Evolutionary conservation across 2,888 invertebrate genomes (phyloP).

Genomic region (Gnatocerus cornutus): DNA sequence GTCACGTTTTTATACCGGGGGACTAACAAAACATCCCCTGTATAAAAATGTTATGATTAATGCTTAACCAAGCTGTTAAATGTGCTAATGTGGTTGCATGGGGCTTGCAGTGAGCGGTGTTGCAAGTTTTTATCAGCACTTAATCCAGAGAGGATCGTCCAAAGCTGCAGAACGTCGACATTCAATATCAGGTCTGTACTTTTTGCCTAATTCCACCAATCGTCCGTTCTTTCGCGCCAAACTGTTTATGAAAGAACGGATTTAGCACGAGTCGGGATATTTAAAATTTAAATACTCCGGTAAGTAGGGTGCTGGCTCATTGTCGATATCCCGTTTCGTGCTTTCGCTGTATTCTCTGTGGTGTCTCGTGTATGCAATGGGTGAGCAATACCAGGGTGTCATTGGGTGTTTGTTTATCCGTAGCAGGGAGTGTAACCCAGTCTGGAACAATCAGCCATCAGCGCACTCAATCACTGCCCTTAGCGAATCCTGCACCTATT

Average conservation of each 20-base stretch:
- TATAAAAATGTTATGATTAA: constrained; percentile 17
- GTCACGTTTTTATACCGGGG: not conserved
- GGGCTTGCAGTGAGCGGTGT: constrained; percentile 64
- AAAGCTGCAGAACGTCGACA: constrained; percentile 66
- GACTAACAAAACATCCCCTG: not conserved
- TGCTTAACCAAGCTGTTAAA: constrained; percentile 45
- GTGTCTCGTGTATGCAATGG: constrained; percentile 25
- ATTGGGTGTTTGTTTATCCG: constrained; percentile 54
- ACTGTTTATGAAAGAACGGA: not conserved
- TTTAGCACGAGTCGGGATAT: not conserved
- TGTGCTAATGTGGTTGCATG: constrained; percentile 60
- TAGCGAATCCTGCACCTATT: constrained; percentile 68
- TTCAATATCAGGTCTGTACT: constrained; percentile 68
- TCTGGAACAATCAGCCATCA: constrained; percentile 73
- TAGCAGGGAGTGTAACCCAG: constrained; percentile 66
- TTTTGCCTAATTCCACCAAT: not conserved
- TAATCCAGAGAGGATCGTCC: constrained; percentile 59
- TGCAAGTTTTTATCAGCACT: constrained; percentile 63
- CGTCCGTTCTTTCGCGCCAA: not conserved
- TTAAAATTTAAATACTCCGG: not conserved
- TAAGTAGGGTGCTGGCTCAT: not conserved
- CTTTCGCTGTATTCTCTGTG: constrained; percentile 11
- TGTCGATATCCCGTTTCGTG: constrained; percentile 22
- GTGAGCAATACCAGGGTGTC: constrained; percentile 44
- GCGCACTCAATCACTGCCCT: constrained; percentile 81